These are phyloP conservation scores for Caenorhabditis virilis DNA, from an alignment of 2,888 invertebrate genomes.

Conservation along the genomic window DNA sequence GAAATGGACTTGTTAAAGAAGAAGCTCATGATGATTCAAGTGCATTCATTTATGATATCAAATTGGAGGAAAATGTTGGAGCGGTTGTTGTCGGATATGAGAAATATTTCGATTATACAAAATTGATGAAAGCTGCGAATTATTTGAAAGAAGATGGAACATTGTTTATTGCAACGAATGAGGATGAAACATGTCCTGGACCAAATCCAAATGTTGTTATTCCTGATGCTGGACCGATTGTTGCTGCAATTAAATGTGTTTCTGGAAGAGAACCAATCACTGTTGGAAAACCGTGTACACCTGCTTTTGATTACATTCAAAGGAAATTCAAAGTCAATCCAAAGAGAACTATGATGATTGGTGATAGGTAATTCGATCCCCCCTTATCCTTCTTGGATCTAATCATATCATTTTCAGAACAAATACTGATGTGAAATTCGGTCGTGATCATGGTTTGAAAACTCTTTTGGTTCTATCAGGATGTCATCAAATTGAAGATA, in stretches of 20 bases:
- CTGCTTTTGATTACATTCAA: constrained; percentile 77
- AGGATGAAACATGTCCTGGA: constrained; percentile 83
- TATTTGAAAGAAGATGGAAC: constrained; percentile 75
- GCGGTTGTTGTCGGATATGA: constrained; percentile 96
- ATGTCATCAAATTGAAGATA: constrained; percentile 61
- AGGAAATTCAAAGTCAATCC: constrained; percentile 80
- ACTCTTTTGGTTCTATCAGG: constrained; percentile 79
- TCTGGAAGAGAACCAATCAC: constrained; percentile 78
- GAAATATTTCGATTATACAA: constrained; percentile 86
- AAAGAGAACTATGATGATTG: constrained; percentile 85
- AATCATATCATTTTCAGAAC: constrained; percentile 44
- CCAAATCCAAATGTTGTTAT: constrained; percentile 72
- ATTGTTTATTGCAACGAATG: constrained; percentile 86
- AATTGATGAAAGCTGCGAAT: constrained; percentile 87
- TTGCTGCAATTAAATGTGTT: constrained; percentile 83
- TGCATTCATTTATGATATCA: constrained; percentile 65
- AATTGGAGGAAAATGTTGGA: constrained; percentile 74
- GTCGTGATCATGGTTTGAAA: constrained; percentile 84
- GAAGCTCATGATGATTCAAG: no score
- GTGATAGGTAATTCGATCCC: constrained; percentile 77
- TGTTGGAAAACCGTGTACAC: constrained; percentile 82
- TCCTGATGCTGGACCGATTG: constrained; percentile 80
- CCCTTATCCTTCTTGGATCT: background rate
- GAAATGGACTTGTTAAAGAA: constrained; percentile 58
- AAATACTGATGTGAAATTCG: constrained; percentile 90